A percentile compares a stretch with the other conserved stretches of the same genome.
Evolutionary conservation across 2,113 vertebrate genomes (phyloP).

Genomic region (Nannobrachium achirus): DNA sequence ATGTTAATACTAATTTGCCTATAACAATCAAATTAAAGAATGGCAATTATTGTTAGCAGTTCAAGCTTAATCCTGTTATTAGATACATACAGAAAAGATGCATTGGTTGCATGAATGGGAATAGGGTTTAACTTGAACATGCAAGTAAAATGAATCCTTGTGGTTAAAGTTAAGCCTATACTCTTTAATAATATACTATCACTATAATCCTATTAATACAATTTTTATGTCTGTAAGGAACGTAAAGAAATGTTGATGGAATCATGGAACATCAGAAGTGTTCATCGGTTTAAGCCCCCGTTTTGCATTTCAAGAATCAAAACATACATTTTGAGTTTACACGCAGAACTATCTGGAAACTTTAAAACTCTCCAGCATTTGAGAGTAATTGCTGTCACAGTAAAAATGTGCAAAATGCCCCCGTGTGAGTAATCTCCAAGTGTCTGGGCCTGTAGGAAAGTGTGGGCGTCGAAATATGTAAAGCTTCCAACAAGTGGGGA

Average conservation of each 20-base stretch:
- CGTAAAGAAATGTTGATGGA: slow-evolving; percentile 2
- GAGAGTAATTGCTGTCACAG: slow-evolving; percentile 35
- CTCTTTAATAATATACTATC: too few species aligned
- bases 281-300: slow-evolving; percentile 10
- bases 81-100: too few species aligned
- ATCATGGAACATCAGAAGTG: background rate
- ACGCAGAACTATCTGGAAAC: background rate
- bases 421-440: slow-evolving; percentile 55
- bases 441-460: slow-evolving; percentile 60
- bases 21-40: too few species aligned
- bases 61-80: too few species aligned
- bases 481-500: slow-evolving; percentile 60
- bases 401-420: slow-evolving; percentile 43
- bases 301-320: background rate
- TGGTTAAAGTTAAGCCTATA: too few species aligned
- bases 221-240: too few species aligned
- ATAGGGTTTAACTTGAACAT: too few species aligned
- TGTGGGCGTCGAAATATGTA: slow-evolving; percentile 69
- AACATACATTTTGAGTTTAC: slow-evolving; percentile 14
- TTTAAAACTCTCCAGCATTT: slow-evolving; percentile 27
- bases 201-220: too few species aligned
- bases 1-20: too few species aligned
- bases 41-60: too few species aligned
- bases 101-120: too few species aligned
- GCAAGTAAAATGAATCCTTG: too few species aligned